phyloP scores from a whole-genome alignment of 2,113 vertebrate genomes.

The Deroptyus accipitrinus region DNA sequence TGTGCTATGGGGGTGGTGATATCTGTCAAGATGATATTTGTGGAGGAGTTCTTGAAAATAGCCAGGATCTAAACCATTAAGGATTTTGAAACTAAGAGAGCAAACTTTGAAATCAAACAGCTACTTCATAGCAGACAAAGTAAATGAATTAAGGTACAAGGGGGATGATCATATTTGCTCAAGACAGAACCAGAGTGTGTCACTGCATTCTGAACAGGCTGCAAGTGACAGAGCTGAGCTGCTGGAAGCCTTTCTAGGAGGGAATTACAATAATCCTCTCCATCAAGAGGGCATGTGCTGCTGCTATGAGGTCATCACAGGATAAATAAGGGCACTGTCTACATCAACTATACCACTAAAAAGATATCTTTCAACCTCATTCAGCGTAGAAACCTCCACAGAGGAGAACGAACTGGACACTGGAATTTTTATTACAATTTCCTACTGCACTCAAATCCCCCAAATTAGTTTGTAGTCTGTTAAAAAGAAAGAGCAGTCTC shows the following conservation, averaged over 20 bases:
- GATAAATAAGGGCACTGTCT: conserved; percentile 56
- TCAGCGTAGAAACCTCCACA: not conserved
- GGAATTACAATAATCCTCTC: conserved; percentile 68
- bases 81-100: conserved; percentile 5
- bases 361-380: conserved; percentile 38
- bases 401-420: not conserved
- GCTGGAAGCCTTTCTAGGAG: conserved; percentile 47
- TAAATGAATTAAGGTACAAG: not conserved
- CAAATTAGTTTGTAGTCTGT: not conserved
- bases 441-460: not conserved
- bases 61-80: conserved; percentile 29
- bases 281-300: conserved; percentile 45
- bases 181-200: not conserved
- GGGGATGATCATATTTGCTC: not conserved
- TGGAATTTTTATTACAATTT: not conserved
- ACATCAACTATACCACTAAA: not conserved
- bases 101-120: conserved; percentile 46
- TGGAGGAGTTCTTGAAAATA: conserved; percentile 59
- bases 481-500: not conserved
- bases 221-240: conserved; percentile 59
- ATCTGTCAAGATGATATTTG: conserved; percentile 60
- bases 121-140: conserved; percentile 15
- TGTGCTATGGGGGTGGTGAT: conserved; percentile 37
- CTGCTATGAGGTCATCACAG: conserved; percentile 45
- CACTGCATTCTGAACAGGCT: conserved; percentile 21